Percentiles rank a stretch among this genome's conserved stretches.
Evolutionary conservation across 2,888 invertebrate genomes (phyloP).

Genomic region (Marronus borbonicus): DNA sequence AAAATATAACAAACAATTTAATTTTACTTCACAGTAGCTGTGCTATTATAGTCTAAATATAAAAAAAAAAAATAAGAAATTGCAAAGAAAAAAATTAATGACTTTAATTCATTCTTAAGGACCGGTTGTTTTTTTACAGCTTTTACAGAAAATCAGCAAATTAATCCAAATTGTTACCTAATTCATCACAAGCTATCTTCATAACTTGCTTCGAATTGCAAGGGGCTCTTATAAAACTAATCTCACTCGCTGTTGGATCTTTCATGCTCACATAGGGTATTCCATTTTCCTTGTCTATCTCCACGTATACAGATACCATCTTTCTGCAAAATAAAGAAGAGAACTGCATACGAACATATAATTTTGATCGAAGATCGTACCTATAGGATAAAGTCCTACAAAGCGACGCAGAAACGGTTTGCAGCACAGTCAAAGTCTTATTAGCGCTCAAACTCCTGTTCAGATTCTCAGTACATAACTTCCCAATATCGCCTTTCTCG

Average conservation of each 20-base stretch:
- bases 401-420: slow-evolving; percentile 83
- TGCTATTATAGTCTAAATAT: too few relatives aligned
- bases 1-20: too few relatives aligned
- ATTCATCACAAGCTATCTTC: slow-evolving; percentile 83
- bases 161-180: slow-evolving; percentile 72
- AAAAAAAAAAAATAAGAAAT: too few relatives aligned
- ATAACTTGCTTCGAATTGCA: slow-evolving; percentile 86
- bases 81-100: too few relatives aligned
- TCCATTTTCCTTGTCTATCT: slow-evolving; percentile 74
- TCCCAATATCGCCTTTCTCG: slow-evolving; percentile 86
- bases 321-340: slow-evolving; percentile 71
- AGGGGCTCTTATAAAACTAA: slow-evolving; percentile 84
- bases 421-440: slow-evolving; percentile 68
- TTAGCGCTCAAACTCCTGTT: slow-evolving; percentile 75
- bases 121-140: too few relatives aligned
- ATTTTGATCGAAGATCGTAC: slow-evolving; percentile 68
- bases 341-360: not conserved
- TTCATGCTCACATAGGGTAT: slow-evolving; percentile 86
- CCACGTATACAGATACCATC: slow-evolving; percentile 79
- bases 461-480: slow-evolving; percentile 86
- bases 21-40: too few relatives aligned
- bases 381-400: slow-evolving; percentile 84
- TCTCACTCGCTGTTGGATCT: slow-evolving; percentile 85
- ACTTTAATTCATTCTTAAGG: too few relatives aligned
- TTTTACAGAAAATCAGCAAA: too few relatives aligned